Base-by-base conservation (phyloP, 2,797 vertebrate species). In the Tokudaia muenninki region DNA sequence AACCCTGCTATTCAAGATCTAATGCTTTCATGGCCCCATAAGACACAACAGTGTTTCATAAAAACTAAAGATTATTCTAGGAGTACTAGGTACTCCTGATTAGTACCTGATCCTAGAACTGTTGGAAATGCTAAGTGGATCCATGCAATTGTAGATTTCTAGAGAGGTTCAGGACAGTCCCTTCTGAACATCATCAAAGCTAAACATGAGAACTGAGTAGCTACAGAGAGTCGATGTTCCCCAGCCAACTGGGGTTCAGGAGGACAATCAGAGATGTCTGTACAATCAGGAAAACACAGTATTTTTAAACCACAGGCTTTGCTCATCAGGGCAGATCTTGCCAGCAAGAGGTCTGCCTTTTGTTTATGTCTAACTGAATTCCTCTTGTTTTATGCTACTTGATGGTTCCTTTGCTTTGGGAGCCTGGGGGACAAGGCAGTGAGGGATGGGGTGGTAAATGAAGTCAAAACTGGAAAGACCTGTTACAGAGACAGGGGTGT, bases 301-400 rank as follows among this genome's bases (percentile, higher is more conserved):
- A 96, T 98, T 97, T 97, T 97, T 96, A 92, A 98, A 97, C 89
- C 61, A 52, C 81, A 9, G 87, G 93, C 29, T 31, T 97, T 98
- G 86, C 55, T 57, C 97, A 95, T 91, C 97, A 21, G 77, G 77
- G 95, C 96, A 88, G 80, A 98, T 96, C 96, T 94, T 97, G 94
- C 95, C 97, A 96, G 95, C 96, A 61, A 98, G 97, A 98, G 96
- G 94, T 97, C 95, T 97, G 96, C 94, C 96, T 98, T 98, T 98
- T 96, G 97, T 96, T 97, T 97, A 98, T 98, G 90, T 95, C 97
- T 98, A 97, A 97, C 98, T 96, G 98, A 98, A 98, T 98, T 97
- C 97, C 81, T 80, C 96, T 98, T 98, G 95, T 97, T 98, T 98
- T 97, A 90, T 97, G 96, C 97, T 98, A 89, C 96, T 83, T 79